These are phyloP conservation scores for Octopus sinensis DNA, from an alignment of 1,140 invertebrate species.

Conservation along the genomic window DNA sequence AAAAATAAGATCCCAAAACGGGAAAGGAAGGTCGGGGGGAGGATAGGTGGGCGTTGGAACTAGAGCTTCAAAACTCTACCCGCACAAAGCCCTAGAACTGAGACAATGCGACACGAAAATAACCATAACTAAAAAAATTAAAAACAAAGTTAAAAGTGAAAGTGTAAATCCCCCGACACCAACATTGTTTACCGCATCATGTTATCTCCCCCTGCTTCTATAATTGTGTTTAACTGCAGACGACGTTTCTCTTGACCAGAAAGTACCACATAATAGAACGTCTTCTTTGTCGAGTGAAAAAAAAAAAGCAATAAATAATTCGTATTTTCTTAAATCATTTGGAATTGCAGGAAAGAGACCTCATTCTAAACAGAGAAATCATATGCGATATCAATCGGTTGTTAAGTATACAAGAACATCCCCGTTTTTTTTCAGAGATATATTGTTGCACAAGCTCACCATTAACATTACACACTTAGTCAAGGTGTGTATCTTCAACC, in stretches of 20 bases:
- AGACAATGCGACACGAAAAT: background rate
- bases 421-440: too few species aligned
- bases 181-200: constrained; percentile 12
- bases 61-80: background rate
- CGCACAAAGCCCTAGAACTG: constrained; percentile 3
- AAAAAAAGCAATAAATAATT: too few species aligned
- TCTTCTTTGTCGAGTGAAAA: too few species aligned
- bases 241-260: background rate
- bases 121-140: background rate
- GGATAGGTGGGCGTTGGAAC: background rate
- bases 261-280: too few species aligned
- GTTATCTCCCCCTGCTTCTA: background rate
- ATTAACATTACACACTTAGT: too few species aligned
- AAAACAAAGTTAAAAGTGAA: constrained; percentile 10
- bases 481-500: too few species aligned
- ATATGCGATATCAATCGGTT: too few species aligned
- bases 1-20: background rate
- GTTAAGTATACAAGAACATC: too few species aligned
- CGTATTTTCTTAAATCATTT: too few species aligned
- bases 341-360: too few species aligned
- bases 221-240: background rate
- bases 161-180: background rate
- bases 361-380: too few species aligned
- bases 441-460: too few species aligned
- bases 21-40: background rate